These are phyloP conservation scores for Clarias fuscus DNA, from an alignment of 2,797 vertebrate genomes.

Conservation along the genomic window DNA sequence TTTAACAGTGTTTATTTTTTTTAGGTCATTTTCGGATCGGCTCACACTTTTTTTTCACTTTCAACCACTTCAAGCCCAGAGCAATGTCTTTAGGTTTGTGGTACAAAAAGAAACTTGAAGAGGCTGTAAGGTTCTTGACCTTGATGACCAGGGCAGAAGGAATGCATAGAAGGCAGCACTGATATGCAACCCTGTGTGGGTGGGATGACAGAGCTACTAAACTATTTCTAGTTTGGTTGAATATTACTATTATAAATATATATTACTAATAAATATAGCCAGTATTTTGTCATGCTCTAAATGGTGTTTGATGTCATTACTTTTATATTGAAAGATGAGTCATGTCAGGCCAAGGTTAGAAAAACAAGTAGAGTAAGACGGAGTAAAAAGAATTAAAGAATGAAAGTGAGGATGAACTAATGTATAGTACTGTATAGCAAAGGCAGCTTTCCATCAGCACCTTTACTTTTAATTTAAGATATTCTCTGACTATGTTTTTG, in stretches of 20 bases:
- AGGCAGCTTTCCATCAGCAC: neutral
- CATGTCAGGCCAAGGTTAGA: neutral
- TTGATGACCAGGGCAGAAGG: neutral
- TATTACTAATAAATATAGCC: neutral
- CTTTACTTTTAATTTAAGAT: too few relatives aligned
- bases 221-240: neutral
- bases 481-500: neutral
- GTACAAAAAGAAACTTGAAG: neutral
- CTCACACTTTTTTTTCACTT: neutral
- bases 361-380: neutral
- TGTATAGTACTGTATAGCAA: neutral
- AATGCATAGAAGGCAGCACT: neutral
- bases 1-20: constrained; percentile 2
- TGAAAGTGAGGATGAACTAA: neutral
- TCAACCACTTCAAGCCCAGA: neutral
- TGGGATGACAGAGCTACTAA: neutral
- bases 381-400: neutral
- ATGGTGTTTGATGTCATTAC: neutral
- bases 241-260: neutral
- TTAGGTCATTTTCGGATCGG: constrained; percentile 19
- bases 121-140: constrained; percentile 16
- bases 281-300: neutral
- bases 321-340: neutral
- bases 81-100: neutral
- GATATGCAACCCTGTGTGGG: neutral